These are phyloP conservation scores for Thunnus maccoyii DNA, from an alignment of 2,113 vertebrate species.

Conservation along the genomic window DNA sequence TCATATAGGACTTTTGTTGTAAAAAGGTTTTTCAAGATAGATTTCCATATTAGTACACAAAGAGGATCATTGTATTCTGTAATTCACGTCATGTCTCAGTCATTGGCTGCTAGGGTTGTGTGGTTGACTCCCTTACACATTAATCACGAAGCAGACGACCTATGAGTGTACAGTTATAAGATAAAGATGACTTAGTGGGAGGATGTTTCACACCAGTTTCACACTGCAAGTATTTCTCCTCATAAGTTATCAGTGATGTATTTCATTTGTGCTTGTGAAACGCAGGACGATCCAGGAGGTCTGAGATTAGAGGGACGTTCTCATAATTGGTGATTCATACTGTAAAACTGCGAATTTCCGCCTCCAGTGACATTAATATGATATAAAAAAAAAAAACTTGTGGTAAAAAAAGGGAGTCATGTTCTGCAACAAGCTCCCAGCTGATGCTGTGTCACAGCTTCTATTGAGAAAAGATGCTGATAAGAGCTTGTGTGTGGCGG, in stretches of 20 bases:
- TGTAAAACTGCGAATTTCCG: neutral
- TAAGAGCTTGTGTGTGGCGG: constrained; percentile 33
- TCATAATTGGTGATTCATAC: constrained; percentile 6
- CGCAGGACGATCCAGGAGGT: neutral
- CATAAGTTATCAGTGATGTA: neutral
- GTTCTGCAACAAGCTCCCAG: constrained; percentile 22
- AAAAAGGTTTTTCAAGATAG: too few relatives aligned
- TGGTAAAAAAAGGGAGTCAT: neutral
- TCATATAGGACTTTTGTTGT: too few relatives aligned
- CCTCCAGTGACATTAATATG: constrained; percentile 16
- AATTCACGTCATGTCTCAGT: neutral
- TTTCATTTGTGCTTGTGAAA: neutral
- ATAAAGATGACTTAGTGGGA: constrained; percentile 2
- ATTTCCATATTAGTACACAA: neutral
- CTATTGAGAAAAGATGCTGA: constrained; percentile 21
- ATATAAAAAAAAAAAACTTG: neutral
- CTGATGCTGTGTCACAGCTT: constrained; percentile 42
- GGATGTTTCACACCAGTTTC: constrained; percentile 10
- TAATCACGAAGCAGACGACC: constrained; percentile 7
- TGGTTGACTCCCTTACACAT: neutral
- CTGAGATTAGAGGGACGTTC: neutral
- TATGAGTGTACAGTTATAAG: constrained; percentile 21
- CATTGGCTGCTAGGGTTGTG: neutral
- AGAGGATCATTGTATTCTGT: neutral
- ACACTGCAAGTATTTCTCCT: constrained; percentile 1